A percentile compares a stretch with the other conserved stretches of the same genome.
Conservation (phyloP, 2,888 invertebrate genomes). For the Dione vanillae region DNA sequence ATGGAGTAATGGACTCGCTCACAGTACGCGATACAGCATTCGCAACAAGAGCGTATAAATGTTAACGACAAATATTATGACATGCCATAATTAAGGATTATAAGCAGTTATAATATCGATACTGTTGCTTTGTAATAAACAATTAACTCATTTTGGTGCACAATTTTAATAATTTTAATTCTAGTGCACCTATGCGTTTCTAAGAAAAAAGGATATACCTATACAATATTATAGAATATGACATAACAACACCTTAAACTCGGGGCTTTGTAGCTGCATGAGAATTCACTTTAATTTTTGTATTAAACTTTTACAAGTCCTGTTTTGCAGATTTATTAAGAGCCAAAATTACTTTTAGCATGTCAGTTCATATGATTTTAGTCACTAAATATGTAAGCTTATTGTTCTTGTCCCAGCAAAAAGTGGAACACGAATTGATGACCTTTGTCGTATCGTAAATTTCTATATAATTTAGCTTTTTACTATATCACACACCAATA, state of each 20-base stretch:
- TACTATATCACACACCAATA: too few species aligned
- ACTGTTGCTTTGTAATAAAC: background rate
- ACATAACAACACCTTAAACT: too few species aligned
- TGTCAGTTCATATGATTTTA: background rate
- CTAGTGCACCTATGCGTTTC: too few species aligned
- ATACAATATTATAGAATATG: background rate
- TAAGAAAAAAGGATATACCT: background rate
- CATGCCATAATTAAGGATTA: slow-evolving; percentile 23
- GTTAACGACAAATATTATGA: slow-evolving; percentile 35
- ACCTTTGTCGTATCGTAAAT: background rate
- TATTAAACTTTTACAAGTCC: too few species aligned
- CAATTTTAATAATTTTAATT: too few species aligned
- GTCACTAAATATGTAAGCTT: background rate
- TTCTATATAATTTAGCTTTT: too few species aligned
- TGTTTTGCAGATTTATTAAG: too few species aligned
- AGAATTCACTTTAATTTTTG: too few species aligned
- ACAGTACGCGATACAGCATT: slow-evolving; percentile 30
- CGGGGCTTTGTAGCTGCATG: too few species aligned
- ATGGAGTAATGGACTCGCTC: slow-evolving; percentile 43
- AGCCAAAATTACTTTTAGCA: too few species aligned
- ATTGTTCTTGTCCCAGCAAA: background rate
- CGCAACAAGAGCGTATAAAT: slow-evolving; percentile 38
- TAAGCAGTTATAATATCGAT: background rate
- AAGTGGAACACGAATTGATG: background rate
- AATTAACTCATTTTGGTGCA: background rate